Conservation (phyloP, 2,797 vertebrate species). For the Monodelphis domestica region DNA sequence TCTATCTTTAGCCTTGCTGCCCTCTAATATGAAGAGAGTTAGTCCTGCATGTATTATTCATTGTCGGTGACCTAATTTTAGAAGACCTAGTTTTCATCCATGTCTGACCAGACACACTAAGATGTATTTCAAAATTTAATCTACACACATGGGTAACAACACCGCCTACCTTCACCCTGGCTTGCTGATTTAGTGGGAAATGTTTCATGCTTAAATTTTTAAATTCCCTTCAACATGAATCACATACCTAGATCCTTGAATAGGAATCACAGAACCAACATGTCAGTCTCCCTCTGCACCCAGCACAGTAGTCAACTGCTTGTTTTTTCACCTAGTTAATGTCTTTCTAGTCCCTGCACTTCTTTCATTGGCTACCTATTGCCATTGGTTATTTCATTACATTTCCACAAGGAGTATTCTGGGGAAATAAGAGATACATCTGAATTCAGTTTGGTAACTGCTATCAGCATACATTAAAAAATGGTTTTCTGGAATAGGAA, state of each 20-base stretch:
- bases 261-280: neutral
- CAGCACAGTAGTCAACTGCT: neutral
- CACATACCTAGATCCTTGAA: neutral
- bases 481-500: neutral
- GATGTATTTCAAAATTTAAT: conserved; percentile 44
- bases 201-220: conserved; percentile 32
- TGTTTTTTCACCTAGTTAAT: neutral
- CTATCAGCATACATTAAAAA: neutral
- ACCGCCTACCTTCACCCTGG: neutral
- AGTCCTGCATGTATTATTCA: neutral
- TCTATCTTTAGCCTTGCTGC: neutral
- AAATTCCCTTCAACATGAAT: conserved; percentile 22
- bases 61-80: conserved; percentile 1
- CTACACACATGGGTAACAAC: neutral
- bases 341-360: neutral
- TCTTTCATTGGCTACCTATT: neutral
- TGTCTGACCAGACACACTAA: neutral
- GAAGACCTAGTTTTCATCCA: conserved; percentile 41
- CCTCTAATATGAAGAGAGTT: neutral
- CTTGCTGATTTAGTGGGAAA: conserved; percentile 27
- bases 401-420: neutral
- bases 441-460: neutral
- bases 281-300: neutral
- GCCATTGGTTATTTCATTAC: neutral
- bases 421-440: neutral